Evolutionary conservation across 1,140 invertebrate genomes (phyloP).

Genomic region (Zaprionus ornatus): DNA sequence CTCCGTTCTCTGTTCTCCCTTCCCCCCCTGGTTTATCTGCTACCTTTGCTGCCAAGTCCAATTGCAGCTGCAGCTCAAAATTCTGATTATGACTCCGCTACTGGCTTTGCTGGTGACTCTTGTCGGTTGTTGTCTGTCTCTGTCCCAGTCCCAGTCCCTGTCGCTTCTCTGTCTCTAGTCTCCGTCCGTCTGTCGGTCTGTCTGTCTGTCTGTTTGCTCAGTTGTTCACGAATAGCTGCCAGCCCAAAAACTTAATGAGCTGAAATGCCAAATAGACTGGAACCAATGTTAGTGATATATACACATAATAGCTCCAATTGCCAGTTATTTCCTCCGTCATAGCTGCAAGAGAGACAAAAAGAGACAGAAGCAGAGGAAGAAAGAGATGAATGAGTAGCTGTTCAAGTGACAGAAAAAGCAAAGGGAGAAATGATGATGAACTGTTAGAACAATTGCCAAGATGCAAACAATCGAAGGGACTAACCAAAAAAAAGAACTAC

Average conservation of each 20-base stretch:
- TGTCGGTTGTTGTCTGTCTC: conserved; percentile 1
- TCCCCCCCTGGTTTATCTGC: not conserved
- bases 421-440: not conserved
- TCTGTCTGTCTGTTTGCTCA: conserved; percentile 57
- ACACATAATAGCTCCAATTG: conserved; percentile 81
- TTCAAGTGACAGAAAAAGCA: not conserved
- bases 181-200: not conserved
- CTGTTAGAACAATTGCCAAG: conserved; percentile 45
- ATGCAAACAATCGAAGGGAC: conserved; percentile 28
- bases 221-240: conserved; percentile 83
- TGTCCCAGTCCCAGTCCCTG: too few relatives aligned
- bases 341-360: conserved; percentile 49
- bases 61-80: conserved; percentile 29
- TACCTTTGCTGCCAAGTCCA: not conserved
- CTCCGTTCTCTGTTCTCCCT: not conserved
- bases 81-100: conserved; percentile 23
- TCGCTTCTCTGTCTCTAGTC: too few relatives aligned
- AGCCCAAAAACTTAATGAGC: conserved; percentile 83
- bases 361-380: conserved; percentile 29
- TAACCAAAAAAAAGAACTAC: conserved; percentile 16
- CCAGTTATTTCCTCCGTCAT: conserved; percentile 83
- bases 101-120: conserved; percentile 1
- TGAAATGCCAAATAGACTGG: conserved; percentile 84
- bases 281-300: conserved; percentile 78
- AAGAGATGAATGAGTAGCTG: conserved; percentile 13